Conservation (phyloP, 2,113 vertebrate species). For the Miniopterus natalensis region DNA sequence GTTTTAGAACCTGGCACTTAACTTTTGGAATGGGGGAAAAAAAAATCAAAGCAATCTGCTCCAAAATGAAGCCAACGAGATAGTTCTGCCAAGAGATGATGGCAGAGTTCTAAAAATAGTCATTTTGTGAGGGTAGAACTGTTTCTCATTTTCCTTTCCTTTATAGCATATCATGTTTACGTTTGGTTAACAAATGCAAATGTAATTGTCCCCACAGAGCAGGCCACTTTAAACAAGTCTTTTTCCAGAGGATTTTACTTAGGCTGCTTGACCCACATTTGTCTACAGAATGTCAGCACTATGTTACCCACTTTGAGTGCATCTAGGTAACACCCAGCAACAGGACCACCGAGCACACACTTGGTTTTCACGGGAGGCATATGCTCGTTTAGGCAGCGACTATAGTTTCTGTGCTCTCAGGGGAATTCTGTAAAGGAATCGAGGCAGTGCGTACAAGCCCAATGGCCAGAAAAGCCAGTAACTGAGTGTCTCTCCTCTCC, state of each 20-base stretch:
- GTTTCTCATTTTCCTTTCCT: slow-evolving; percentile 54
- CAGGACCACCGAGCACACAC: not conserved
- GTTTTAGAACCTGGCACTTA: slow-evolving; percentile 67
- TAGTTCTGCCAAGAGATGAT: slow-evolving; percentile 72
- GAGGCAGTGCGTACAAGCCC: not conserved
- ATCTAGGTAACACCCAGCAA: not conserved
- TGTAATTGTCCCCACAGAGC: not conserved
- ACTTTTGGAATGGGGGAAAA: slow-evolving; percentile 43
- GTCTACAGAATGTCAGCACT: not conserved
- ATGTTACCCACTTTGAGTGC: not conserved
- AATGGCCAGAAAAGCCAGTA: not conserved
- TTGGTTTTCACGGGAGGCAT: not conserved
- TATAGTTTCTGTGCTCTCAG: not conserved
- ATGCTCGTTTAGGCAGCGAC: not conserved
- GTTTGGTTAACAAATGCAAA: slow-evolving; percentile 63
- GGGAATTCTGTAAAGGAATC: slow-evolving; percentile 7
- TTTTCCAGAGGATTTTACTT: not conserved
- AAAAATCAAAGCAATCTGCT: slow-evolving; percentile 74
- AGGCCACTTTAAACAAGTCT: not conserved
- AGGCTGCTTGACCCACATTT: not conserved
- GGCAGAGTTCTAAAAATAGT: slow-evolving; percentile 64
- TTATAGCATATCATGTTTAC: slow-evolving; percentile 32
- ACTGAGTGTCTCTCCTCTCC: not conserved
- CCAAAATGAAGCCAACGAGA: slow-evolving; percentile 67
- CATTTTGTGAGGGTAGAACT: not conserved